These are phyloP conservation scores for Pseudochaenichthys georgianus DNA, from an alignment of 2,797 vertebrate genomes.

Conservation along the genomic window DNA sequence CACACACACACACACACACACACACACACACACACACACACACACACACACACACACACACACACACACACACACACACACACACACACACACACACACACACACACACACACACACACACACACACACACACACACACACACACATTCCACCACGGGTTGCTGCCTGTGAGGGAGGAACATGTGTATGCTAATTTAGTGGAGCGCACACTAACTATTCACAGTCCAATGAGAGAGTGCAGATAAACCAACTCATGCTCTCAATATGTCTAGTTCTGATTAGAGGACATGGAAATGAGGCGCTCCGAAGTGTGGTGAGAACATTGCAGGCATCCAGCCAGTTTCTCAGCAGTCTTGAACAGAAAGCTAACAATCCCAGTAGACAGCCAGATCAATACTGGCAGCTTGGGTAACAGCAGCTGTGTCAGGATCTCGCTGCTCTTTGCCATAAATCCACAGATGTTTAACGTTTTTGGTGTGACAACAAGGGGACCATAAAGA, in stretches of 20 bases:
- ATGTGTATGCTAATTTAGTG: conserved; percentile 71
- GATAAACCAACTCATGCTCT: conserved; percentile 70
- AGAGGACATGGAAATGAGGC: conserved; percentile 73
- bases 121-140: neutral
- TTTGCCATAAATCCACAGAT: conserved; percentile 45
- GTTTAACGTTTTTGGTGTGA: conserved; percentile 41
- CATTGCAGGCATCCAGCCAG: conserved; percentile 54
- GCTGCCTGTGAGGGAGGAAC: conserved; percentile 64
- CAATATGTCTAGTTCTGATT: conserved; percentile 71
- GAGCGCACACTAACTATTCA: conserved; percentile 58
- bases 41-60: too few relatives aligned
- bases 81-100: neutral
- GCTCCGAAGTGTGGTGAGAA: conserved; percentile 49
- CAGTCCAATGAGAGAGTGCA: conserved; percentile 70
- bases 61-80: too few relatives aligned
- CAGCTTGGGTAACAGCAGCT: conserved; percentile 34
- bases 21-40: neutral
- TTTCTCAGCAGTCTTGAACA: conserved; percentile 45
- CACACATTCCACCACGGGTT: conserved; percentile 51
- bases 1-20: conserved; percentile 26
- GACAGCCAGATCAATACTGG: conserved; percentile 57
- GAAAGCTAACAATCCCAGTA: conserved; percentile 44
- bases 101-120: neutral
- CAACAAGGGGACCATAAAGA: conserved; percentile 35
- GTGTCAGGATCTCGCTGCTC: conserved; percentile 31